Percentiles rank a stretch among this genome's conserved stretches.
These are phyloP conservation scores for Anguilla japonica DNA, from an alignment of 2,113 vertebrate species.

Conservation along the genomic window DNA sequence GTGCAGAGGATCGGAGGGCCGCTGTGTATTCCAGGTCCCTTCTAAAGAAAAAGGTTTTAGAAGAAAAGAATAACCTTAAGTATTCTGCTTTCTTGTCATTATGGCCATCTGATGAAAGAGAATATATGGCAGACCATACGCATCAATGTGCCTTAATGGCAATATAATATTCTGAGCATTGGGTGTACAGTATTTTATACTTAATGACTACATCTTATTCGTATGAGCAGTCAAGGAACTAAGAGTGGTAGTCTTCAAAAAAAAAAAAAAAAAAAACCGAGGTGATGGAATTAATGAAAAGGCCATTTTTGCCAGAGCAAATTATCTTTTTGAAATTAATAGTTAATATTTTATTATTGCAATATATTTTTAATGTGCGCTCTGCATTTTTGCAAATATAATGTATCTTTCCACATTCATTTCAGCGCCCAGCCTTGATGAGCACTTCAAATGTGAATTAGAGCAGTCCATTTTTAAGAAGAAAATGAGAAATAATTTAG, in stretches of 20 bases:
- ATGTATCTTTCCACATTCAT: constrained; percentile 74
- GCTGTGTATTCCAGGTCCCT: background rate
- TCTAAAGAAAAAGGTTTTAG: background rate
- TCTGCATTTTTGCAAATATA: constrained; percentile 76
- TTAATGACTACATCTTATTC: constrained; percentile 52
- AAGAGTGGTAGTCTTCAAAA: constrained; percentile 45
- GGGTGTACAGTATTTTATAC: constrained; percentile 40
- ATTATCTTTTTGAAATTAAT: constrained; percentile 73
- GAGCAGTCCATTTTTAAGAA: constrained; percentile 74
- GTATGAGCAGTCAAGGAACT: constrained; percentile 27
- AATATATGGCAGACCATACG: constrained; percentile 8
- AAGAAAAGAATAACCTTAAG: background rate
- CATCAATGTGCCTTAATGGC: background rate
- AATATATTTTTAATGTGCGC: constrained; percentile 75
- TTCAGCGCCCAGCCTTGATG: constrained; percentile 66
- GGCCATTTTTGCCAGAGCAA: constrained; percentile 51
- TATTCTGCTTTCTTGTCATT: background rate
- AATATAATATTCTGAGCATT: constrained; percentile 38
- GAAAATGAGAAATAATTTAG: constrained; percentile 80
- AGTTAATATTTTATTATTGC: constrained; percentile 75
- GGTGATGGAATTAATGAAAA: constrained; percentile 63
- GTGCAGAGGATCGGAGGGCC: background rate
- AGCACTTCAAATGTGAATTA: constrained; percentile 77
- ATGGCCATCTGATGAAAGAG: constrained; percentile 33
- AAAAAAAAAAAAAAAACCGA: constrained; percentile 18